These are phyloP conservation scores for Prolemur simus DNA, from an alignment of 2,113 vertebrate genomes.

Conservation along the genomic window DNA sequence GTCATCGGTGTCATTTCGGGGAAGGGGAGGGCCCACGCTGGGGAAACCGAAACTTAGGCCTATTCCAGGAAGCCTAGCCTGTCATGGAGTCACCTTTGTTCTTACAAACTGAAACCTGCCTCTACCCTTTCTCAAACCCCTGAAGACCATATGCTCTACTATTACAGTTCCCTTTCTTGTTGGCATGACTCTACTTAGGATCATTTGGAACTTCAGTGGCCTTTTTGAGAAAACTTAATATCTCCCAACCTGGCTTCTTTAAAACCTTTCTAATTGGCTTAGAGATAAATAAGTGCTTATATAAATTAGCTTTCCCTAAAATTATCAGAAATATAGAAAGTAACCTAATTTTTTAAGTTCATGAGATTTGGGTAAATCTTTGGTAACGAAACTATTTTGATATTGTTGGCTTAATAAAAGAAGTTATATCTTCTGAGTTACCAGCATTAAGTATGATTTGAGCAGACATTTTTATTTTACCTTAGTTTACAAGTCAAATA, in stretches of 20 bases:
- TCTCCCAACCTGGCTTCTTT: background rate
- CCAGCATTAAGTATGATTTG: background rate
- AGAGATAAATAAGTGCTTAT: background rate
- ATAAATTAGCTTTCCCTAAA: background rate
- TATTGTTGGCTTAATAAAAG: background rate
- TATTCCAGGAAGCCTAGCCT: too few relatives aligned
- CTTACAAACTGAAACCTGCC: background rate
- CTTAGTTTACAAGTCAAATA: background rate
- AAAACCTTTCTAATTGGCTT: background rate
- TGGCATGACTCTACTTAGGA: background rate
- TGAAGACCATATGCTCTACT: background rate
- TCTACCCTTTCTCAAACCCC: background rate
- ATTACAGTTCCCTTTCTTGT: background rate
- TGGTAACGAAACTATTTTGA: background rate
- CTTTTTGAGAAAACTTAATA: background rate
- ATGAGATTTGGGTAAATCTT: background rate
- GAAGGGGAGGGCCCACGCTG: too few relatives aligned
- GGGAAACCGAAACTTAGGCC: too few relatives aligned
- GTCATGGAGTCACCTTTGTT: too few relatives aligned
- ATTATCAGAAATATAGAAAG: background rate
- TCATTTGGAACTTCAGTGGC: background rate
- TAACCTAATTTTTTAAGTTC: background rate
- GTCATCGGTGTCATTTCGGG: too few relatives aligned
- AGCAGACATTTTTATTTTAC: background rate
- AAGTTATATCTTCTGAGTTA: background rate